A percentile compares a stretch with the other conserved stretches of the same genome.
Conservation (phyloP, 2,888 invertebrate species). For the Hirtodrosophila duncani region DNA sequence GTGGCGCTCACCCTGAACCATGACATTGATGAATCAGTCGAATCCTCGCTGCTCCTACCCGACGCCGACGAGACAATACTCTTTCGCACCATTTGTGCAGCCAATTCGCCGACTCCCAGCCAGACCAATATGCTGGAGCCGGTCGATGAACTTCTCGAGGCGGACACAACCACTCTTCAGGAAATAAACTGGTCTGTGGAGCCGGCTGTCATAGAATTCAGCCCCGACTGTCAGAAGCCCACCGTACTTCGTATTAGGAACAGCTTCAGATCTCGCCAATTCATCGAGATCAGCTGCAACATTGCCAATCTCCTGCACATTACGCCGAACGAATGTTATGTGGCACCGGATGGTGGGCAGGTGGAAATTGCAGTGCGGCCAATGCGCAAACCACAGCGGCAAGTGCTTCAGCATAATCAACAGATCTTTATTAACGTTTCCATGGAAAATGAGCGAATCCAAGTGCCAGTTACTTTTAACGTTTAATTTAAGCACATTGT, state of each 20-base stretch:
- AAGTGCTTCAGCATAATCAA: constrained; percentile 31
- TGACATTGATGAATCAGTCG: constrained; percentile 72
- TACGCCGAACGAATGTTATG: constrained; percentile 63
- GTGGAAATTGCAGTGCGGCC: constrained; percentile 52
- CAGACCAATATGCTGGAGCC: constrained; percentile 58
- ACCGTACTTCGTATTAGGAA: constrained; percentile 51
- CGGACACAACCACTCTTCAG: constrained; percentile 37
- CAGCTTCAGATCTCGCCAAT: constrained; percentile 64
- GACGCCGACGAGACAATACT: constrained; percentile 77
- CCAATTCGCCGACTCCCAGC: constrained; percentile 60
- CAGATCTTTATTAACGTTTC: constrained; percentile 63
- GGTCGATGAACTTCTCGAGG: constrained; percentile 61
- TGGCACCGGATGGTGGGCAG: constrained; percentile 67
- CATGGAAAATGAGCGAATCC: constrained; percentile 75
- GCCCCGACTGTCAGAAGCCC: constrained; percentile 16
- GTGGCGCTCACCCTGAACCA: constrained; percentile 76
- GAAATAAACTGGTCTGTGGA: constrained; percentile 68
- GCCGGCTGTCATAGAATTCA: constrained; percentile 59
- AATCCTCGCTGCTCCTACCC: constrained; percentile 64
- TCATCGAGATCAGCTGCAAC: constrained; percentile 71
- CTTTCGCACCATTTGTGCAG: constrained; percentile 74
- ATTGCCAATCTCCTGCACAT: constrained; percentile 63
- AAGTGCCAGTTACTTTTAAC: constrained; percentile 69
- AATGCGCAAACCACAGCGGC: constrained; percentile 13
- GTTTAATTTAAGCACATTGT: constrained; percentile 27